Conservation (phyloP, 2,113 vertebrate species). For the Lutjanus erythropterus region DNA sequence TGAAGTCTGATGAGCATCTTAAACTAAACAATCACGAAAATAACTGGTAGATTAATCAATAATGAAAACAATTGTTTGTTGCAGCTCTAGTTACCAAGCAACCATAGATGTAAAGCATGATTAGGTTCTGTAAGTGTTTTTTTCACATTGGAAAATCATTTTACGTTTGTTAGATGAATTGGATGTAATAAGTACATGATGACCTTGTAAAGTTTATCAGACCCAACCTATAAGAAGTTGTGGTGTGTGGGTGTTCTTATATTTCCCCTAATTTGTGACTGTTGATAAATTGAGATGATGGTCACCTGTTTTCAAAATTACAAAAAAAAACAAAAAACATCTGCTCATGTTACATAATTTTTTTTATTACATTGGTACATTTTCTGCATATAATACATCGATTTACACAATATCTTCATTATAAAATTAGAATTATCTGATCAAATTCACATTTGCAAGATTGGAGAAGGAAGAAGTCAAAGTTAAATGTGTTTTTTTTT, state of each 20-base stretch:
- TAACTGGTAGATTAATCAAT: too few species aligned
- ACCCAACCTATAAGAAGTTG: too few species aligned
- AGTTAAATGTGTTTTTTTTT: background rate
- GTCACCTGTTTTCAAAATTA: background rate
- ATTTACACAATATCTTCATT: constrained; percentile 78
- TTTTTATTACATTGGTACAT: constrained; percentile 81
- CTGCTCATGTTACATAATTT: constrained; percentile 23
- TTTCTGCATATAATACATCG: constrained; percentile 70
- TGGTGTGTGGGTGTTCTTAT: background rate
- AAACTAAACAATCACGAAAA: too few species aligned
- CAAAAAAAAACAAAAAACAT: constrained; percentile 29
- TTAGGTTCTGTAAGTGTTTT: too few species aligned
- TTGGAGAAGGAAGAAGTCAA: constrained; percentile 33
- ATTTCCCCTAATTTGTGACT: background rate
- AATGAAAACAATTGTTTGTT: too few species aligned
- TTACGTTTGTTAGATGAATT: too few species aligned
- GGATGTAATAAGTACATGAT: too few species aligned
- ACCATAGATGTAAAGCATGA: too few species aligned
- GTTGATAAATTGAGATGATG: background rate
- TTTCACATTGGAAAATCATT: too few species aligned
- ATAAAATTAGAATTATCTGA: constrained; percentile 82
- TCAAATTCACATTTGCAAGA: constrained; percentile 82
- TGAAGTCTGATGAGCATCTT: too few species aligned
- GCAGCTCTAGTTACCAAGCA: too few species aligned
- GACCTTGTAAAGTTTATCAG: too few species aligned